Base-by-base conservation (phyloP, 2,113 vertebrate species). In the Poeciliopsis turrubarensis region DNA sequence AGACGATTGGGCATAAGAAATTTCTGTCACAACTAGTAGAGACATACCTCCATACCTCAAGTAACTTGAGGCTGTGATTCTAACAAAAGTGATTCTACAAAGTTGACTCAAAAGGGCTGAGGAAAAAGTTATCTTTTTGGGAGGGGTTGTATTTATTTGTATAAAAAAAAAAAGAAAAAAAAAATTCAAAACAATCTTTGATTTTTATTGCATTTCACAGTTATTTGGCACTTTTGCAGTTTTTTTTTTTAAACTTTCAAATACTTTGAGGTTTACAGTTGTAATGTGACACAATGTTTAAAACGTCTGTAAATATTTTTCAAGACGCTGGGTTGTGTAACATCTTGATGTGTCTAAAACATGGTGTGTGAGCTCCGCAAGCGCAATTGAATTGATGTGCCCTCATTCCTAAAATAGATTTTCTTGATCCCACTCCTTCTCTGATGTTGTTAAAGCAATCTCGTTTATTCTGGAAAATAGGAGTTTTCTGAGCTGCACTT, bases 391-490 rank as follows among this genome's bases (percentile, higher is more conserved):
- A 76, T 68, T 67, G 41, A 75, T 31, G 64, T 67, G 69, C 5
- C 2, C 22, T 11, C 32, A 68, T 25, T 70, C 37, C 76, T 74
- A 66, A 64, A 3, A n/a, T 31, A 64, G 51, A 19, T 47, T 80
- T 73, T 80, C 31, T 62, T 81, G 54, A 72, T 76, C 41, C 31
- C 25, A 7, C 6, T 70, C 25, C 60, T 65, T 65, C 19, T 68
- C 29, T 65, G 61, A 57, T 57, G 51, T 73, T 60, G 60, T 65
- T 74, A 62, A 51, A 61, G 62, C 44, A 2, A 1, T 25, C 37
- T 72, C 72, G 60, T 61, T 32, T 64, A 68, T 79, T 81, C 60
- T 6, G 32, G 62, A 62, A 70, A n/a, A 27, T 65, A 79, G 69
- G n/a, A 44, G 57, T 26, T 71, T 72, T 73, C 41, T 14, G n/a